A percentile compares a stretch with the other conserved stretches of the same genome.
Conservation (phyloP, 2,888 invertebrate genomes). For the Romanomermis culicivorax region DNA sequence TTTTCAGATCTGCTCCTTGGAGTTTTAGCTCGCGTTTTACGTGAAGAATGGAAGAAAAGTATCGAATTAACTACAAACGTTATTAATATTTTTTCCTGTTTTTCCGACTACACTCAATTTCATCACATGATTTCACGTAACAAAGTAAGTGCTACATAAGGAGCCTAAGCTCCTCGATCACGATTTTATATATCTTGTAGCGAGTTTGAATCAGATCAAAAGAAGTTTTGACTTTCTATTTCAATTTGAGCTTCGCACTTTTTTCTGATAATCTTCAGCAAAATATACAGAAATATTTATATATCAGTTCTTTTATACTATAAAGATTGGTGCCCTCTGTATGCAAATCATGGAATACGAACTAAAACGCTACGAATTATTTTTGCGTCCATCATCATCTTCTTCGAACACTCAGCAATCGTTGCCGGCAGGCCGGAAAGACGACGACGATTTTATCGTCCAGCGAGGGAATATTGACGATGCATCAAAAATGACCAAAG, state of each 20-base stretch:
- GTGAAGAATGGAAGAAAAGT: conserved; percentile 93
- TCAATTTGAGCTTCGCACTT: no score
- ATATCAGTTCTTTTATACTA: no score
- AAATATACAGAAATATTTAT: no score
- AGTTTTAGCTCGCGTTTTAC: conserved; percentile 73
- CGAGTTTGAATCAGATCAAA: no score
- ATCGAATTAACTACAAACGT: conserved; percentile 87
- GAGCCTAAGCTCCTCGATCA: background rate
- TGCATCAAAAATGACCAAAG: no score
- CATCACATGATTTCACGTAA: conserved; percentile 82
- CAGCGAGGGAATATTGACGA: no score
- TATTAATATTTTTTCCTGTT: conserved; percentile 85
- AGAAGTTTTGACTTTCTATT: no score
- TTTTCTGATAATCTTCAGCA: no score
- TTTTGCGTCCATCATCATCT: conserved; percentile 39
- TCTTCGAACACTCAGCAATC: background rate
- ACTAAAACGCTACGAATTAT: conserved; percentile 70
- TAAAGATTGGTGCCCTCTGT: conserved; percentile 54
- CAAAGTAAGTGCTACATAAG: conserved; percentile 56
- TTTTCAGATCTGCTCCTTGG: conserved; percentile 60
- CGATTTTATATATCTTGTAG: no score
- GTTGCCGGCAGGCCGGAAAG: no score
- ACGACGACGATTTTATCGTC: no score
- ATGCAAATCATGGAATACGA: conserved; percentile 92
- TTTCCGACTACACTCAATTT: conserved; percentile 82